phyloP scores from a whole-genome alignment of 2,113 vertebrate genomes.

The Sinocyclocheilus anshuiensis region DNA sequence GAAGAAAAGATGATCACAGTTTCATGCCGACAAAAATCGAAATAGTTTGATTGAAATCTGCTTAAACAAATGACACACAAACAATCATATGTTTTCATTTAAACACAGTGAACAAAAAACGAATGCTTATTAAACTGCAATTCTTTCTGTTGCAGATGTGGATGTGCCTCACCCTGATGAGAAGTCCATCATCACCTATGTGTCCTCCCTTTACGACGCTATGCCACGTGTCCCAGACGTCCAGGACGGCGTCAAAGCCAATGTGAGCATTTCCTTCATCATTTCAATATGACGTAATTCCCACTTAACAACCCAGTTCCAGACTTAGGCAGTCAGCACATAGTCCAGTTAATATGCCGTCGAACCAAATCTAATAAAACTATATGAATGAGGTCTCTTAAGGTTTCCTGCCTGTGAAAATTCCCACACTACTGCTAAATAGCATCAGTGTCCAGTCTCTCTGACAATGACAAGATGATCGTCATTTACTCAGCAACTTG shows the following conservation, averaged over 20 bases:
- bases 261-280: slow-evolving; percentile 71
- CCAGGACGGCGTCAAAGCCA: slow-evolving; percentile 79
- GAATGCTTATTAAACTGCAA: not conserved
- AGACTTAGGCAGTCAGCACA: not conserved
- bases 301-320: not conserved
- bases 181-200: slow-evolving; percentile 98
- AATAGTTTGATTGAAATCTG: not conserved
- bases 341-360: not conserved
- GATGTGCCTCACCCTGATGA: slow-evolving; percentile 92
- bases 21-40: too few relatives aligned
- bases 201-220: slow-evolving; percentile 92
- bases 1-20: too few relatives aligned
- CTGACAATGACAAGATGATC: not conserved
- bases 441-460: not conserved
- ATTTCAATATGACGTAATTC: not conserved
- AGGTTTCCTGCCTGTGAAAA: too few relatives aligned
- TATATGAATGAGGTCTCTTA: slow-evolving; percentile 10
- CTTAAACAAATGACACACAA: not conserved
- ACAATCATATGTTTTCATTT: not conserved
- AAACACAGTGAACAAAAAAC: not conserved
- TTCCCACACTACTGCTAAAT: slow-evolving; percentile 6
- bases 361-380: slow-evolving; percentile 19
- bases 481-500: not conserved
- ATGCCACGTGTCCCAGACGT: slow-evolving; percentile 85
- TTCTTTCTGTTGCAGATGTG: slow-evolving; percentile 77